A percentile compares a stretch with the other conserved stretches of the same genome.
These are phyloP conservation scores for Mormyrops boulengeri DNA, from an alignment of 2,797 vertebrate species.

Conservation along the genomic window DNA sequence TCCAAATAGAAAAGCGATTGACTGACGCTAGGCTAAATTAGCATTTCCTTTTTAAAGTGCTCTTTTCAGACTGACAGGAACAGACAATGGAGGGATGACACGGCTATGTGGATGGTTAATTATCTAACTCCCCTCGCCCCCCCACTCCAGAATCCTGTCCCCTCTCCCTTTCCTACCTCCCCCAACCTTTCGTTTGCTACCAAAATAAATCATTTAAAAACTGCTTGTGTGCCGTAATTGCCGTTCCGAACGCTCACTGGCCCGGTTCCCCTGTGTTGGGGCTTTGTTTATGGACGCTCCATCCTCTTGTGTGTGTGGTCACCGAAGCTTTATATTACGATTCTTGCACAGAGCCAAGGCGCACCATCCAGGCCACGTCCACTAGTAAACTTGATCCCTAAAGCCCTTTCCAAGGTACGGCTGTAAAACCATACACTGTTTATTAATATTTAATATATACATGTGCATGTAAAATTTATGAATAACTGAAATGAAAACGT, in stretches of 20 bases:
- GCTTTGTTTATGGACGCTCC: not conserved
- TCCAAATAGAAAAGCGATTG: conserved; percentile 24
- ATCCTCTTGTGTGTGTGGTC: not conserved
- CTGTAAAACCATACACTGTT: not conserved
- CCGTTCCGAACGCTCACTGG: not conserved
- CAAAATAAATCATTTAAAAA: conserved; percentile 23
- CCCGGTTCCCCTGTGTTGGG: not conserved
- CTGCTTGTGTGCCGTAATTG: not conserved
- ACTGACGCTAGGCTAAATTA: conserved; percentile 23
- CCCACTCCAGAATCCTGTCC: not conserved
- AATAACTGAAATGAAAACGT: not conserved
- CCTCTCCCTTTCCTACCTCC: not conserved
- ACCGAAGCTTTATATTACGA: not conserved
- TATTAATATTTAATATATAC: not conserved
- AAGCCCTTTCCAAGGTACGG: not conserved
- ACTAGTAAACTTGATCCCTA: not conserved
- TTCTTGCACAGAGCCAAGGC: not conserved
- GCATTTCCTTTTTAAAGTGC: conserved; percentile 20
- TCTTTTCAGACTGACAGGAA: conserved; percentile 48
- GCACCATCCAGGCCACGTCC: not conserved
- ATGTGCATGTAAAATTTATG: not conserved
- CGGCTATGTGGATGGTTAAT: conserved; percentile 48
- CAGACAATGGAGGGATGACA: conserved; percentile 45
- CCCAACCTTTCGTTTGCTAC: conserved; percentile 11
- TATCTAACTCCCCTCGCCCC: conserved; percentile 1